Conservation (phyloP, 1,140 invertebrate genomes). For the Chionoecetes opilio region DNA sequence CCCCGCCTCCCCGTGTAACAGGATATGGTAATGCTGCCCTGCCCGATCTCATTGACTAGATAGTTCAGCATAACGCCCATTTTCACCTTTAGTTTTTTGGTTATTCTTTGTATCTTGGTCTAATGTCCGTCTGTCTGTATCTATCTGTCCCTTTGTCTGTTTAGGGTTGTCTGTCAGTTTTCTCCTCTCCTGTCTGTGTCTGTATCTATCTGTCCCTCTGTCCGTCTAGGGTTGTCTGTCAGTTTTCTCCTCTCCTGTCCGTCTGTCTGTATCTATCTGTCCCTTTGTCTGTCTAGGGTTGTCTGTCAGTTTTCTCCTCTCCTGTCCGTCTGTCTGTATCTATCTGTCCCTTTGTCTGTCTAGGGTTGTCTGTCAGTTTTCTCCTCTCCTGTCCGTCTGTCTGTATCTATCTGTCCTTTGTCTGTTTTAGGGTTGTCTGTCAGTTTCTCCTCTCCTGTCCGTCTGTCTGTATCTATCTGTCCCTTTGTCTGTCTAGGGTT, state of each 20-base stretch:
- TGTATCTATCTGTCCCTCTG: background rate
- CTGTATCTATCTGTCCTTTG: no score
- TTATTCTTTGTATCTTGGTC: background rate
- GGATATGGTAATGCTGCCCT: constrained; percentile 16
- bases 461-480: background rate
- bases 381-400: no score
- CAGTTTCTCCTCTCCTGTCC: no score
- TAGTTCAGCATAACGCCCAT: background rate
- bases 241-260: background rate
- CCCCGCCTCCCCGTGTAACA: background rate
- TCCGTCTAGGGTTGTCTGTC: no score
- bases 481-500: no score
- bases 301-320: constrained; percentile 8
- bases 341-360: background rate
- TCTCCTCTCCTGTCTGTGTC: background rate
- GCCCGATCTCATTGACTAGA: background rate
- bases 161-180: background rate
- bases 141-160: background rate
- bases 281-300: no score
- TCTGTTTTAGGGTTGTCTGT: background rate
- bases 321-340: background rate
- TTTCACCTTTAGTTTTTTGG: background rate
- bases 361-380: no score
- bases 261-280: background rate
- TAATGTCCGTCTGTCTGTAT: background rate